Conservation (phyloP, 2,797 vertebrate species). For the Lycodopsis pacificus region DNA sequence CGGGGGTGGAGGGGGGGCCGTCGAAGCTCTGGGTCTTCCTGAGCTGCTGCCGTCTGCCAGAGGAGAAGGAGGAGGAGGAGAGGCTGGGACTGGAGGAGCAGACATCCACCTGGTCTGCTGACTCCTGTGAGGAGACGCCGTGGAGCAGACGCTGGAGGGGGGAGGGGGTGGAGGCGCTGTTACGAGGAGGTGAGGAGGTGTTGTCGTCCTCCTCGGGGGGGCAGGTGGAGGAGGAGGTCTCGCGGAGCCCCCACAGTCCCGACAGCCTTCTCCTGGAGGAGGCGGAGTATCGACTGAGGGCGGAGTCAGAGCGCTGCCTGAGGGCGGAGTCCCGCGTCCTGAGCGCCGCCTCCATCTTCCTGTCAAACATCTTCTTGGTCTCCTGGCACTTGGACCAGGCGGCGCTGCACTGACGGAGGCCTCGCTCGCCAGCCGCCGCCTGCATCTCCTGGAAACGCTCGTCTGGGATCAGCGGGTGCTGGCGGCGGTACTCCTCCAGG, state of each 20-base stretch:
- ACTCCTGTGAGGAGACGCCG: conserved; percentile 76
- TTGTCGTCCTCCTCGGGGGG: conserved; percentile 35
- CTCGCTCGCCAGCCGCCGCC: conserved; percentile 85
- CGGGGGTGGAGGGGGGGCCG: conserved; percentile 73
- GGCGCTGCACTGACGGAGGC: conserved; percentile 91
- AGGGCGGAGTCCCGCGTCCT: conserved; percentile 69
- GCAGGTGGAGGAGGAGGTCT: conserved; percentile 54
- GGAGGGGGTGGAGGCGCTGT: conserved; percentile 37
- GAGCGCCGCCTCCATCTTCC: conserved; percentile 88
- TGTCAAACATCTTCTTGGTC: conserved; percentile 89
- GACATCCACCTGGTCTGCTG: conserved; percentile 32
- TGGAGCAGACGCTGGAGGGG: conserved; percentile 67
- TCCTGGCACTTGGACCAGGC: conserved; percentile 94
- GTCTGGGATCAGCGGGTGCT: conserved; percentile 87
- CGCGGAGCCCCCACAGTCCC: conserved; percentile 67
- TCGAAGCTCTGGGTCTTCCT: conserved; percentile 93
- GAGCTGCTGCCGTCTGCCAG: conserved; percentile 78
- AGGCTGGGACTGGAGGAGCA: conserved; percentile 46
- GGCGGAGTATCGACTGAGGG: conserved; percentile 73
- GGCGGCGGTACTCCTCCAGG: conserved; percentile 87
- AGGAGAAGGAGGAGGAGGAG: conserved; percentile 19
- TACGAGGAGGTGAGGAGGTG: conserved; percentile 3
- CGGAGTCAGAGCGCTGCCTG: conserved; percentile 69
- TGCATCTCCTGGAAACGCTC: conserved; percentile 91
- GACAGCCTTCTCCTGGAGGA: conserved; percentile 71